Conservation (phyloP, 2,113 vertebrate genomes). For the Poecile atricapillus region DNA sequence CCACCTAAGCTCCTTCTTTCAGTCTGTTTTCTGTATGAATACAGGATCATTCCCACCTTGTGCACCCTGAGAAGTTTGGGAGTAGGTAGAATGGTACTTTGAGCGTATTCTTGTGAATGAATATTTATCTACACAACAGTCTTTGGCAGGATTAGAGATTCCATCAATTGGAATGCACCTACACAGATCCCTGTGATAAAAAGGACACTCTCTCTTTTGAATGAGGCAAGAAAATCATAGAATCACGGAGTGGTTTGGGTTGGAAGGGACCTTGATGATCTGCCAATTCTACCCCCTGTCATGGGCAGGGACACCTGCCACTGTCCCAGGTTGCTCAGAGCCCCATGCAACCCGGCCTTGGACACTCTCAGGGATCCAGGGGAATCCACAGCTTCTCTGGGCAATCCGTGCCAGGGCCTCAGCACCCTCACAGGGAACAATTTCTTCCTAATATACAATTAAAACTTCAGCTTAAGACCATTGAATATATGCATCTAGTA, state of each 20-base stretch:
- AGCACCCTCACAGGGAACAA: accelerated
- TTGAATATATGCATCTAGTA: neutral
- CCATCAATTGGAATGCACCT: neutral
- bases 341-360: neutral
- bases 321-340: accelerated
- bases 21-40: neutral
- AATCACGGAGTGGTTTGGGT: neutral
- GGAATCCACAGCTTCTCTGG: neutral
- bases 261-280: neutral
- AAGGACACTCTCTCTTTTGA: neutral
- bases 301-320: neutral
- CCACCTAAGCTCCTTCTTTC: neutral
- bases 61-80: neutral
- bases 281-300: neutral
- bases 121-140: neutral
- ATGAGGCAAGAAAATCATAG: neutral
- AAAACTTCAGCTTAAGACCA: neutral
- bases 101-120: neutral
- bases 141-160: neutral
- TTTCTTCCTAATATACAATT: neutral
- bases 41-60: neutral
- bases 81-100: neutral
- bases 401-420: neutral
- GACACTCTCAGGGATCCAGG: neutral
- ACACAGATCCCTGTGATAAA: neutral